Evolutionary conservation across 2,888 invertebrate species (phyloP).

Genomic region (Chymomyza procnemis): DNA sequence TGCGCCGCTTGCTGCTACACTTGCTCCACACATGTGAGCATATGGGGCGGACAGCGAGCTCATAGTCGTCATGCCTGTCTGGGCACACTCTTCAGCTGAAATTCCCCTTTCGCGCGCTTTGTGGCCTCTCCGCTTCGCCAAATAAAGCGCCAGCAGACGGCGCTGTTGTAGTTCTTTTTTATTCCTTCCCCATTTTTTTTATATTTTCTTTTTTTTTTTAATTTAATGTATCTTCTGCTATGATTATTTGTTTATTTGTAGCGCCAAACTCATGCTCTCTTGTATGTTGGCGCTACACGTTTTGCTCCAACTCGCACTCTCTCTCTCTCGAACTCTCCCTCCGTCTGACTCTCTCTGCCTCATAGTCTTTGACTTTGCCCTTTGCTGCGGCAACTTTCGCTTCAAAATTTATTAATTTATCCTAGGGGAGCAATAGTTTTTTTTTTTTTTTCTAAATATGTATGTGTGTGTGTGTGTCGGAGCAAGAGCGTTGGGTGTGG

Average conservation of each 20-base stretch:
- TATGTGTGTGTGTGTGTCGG: constrained; percentile 7
- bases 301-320: neutral
- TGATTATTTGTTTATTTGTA: constrained; percentile 49
- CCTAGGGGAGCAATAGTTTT: constrained; percentile 69
- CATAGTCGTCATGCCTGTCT: neutral
- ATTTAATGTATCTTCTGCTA: constrained; percentile 19
- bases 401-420: constrained; percentile 69
- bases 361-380: neutral
- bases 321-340: neutral
- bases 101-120: neutral
- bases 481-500: constrained; percentile 27
- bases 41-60: neutral
- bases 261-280: constrained; percentile 9
- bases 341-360: neutral
- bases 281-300: neutral
- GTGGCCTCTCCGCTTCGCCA: too few species aligned
- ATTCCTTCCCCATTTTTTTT: too few species aligned
- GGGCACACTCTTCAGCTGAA: neutral
- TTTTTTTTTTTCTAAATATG: constrained; percentile 52
- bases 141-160: neutral
- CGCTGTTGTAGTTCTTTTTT: neutral
- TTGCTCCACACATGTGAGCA: neutral
- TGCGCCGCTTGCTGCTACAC: too few species aligned
- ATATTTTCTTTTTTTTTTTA: constrained; percentile 12
- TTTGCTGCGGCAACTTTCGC: constrained; percentile 51